Evolutionary conservation across 1,140 invertebrate species (phyloP), one percentile per base, ranked within the genome.

Genomic region (Diabrotica virgifera): DNA sequence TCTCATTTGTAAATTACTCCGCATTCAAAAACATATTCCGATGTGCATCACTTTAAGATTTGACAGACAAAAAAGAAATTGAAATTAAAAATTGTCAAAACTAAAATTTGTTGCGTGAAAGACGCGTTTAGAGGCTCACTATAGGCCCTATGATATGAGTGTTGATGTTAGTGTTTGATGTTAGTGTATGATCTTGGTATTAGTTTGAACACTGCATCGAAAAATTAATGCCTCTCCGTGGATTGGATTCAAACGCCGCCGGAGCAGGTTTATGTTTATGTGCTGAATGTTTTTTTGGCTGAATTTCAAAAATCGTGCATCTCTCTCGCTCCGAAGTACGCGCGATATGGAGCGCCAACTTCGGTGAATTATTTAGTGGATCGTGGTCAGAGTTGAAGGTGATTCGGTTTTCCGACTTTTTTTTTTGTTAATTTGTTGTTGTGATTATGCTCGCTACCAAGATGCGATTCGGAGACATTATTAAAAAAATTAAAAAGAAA

Each of bases 361-460:
- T 46, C 40, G 40, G n/a, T 46, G 40, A 46, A 10, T 46, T 10
- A 10, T 46, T 46, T 46, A 46, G 40, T 46, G 40, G 40, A 46
- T 3, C 40, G 40, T 46, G 40, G 40, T 46, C 40, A 46, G 40
- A 46, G 40, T 3, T 46, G 40, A 46, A 46, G 40, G 40, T 46
- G 40, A 46, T 46, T 46, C n/a, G 40, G 8, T 46, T 46, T 36
- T 55, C 53, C 53, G 57, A 59, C 50, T 65, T 62, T 63, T 56
- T 65, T 53, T 63, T 60, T n/a, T n/a, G n/a, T n/a, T 60, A 73
- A 69, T 69, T 67, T 63, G 72, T 73, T 71, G 72, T 72, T 64
- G 72, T 70, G 71, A 55, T 53, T 13, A 57, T 57, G 55, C 55
- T 37, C 11, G 37, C 55, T 36, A 36, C 24, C 5, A 10, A 10